These are phyloP conservation scores for Oreamnos americanus DNA, from an alignment of 2,113 vertebrate genomes.

Conservation along the genomic window DNA sequence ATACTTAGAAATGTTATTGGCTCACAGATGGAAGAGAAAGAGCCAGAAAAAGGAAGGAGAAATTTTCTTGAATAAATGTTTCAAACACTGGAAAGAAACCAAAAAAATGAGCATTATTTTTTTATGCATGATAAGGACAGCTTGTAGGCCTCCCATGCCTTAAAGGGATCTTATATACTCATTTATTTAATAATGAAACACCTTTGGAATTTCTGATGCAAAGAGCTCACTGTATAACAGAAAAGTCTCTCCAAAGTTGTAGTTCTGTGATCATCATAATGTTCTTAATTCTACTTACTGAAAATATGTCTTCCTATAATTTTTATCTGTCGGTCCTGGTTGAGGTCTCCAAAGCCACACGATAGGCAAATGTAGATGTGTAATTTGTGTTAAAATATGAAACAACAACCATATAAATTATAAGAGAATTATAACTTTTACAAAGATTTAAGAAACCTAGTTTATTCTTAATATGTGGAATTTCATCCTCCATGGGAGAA, in stretches of 20 bases:
- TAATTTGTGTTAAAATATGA: not conserved
- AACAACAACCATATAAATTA: not conserved
- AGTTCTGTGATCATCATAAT: not conserved
- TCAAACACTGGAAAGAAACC: not conserved
- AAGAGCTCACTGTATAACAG: not conserved
- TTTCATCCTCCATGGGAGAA: not conserved
- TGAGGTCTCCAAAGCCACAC: not conserved
- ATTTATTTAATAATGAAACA: slow-evolving; percentile 13
- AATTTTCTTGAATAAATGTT: not conserved
- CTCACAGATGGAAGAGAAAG: not conserved
- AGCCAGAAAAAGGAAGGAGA: not conserved
- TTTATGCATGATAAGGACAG: not conserved
- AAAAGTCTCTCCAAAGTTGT: not conserved
- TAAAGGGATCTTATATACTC: not conserved
- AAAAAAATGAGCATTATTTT: not conserved
- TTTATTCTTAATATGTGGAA: not conserved
- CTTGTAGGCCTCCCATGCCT: not conserved
- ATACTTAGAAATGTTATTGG: not conserved
- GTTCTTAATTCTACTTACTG: not conserved
- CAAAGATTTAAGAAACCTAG: not conserved
- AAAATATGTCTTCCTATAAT: not conserved
- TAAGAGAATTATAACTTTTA: not conserved
- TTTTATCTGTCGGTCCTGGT: not conserved
- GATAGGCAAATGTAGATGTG: not conserved
- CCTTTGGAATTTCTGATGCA: not conserved